Base-by-base conservation (phyloP, 2,888 invertebrate genomes). In the Linnaemya vulpina region DNA sequence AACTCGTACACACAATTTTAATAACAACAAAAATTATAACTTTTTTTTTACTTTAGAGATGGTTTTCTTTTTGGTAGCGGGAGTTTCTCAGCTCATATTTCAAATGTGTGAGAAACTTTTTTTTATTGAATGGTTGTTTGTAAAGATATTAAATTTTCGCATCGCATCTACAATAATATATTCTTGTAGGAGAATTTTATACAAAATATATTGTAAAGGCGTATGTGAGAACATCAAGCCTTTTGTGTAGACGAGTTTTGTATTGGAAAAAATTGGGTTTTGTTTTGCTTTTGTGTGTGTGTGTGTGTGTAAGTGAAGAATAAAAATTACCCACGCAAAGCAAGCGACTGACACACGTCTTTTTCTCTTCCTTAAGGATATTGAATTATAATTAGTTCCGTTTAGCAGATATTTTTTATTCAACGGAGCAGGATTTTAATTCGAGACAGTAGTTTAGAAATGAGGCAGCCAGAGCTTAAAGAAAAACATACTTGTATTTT, bases 271-370 rank as follows among this genome's bases (percentile, higher is more conserved):
- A 78, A 75, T 46, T 71, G 55, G 74, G 78, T 78, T 78, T 43
- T 43, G 9, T 22, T 60, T 49, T 35, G 53, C 15, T 53, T 67
- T 53, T 53, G 43, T 20, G 53, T 58, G 17, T 71, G 30, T 25
- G 10, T 55, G 30, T 30, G 46, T 3, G n/a, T 35, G 43, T 65
- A 25, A 15, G 38, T 22, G 38, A 13, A 22, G 17, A 67, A 60
- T 51, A 67, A 58, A 71, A 85, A 53, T 63, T 79, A 71, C 78
- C 73, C 82, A 82, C 65, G 82, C 76, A 84, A 85, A 83, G 86
- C 86, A 83, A 86, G 77, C 79, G 86, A 51, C 86, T 80, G 86
- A 86, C 86, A 86, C 86, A 86, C 86, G 83, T 73, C 83, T 62
- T 71, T 68, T 46, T 62, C 22, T 68, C 38, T 76, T 74, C 78